Percentiles rank a stretch among this genome's conserved stretches.
phyloP scores from a whole-genome alignment of 2,113 vertebrate genomes.

The Chaetodon auriga region DNA sequence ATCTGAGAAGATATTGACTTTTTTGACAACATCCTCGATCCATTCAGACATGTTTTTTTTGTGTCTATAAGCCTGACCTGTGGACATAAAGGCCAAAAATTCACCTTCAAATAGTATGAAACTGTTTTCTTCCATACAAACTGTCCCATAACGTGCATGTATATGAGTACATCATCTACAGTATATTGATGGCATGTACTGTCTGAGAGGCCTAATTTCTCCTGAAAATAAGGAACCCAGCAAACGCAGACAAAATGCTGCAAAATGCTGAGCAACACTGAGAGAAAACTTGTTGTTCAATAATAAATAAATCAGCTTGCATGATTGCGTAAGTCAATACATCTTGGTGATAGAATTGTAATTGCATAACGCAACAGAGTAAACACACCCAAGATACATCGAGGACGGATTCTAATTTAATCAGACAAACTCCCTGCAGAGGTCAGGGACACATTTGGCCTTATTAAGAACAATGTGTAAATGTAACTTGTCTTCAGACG shows the following conservation, averaged over 20 bases:
- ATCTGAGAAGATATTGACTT: neutral
- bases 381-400: slow-evolving; percentile 15
- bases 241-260: neutral
- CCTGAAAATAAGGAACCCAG: too few species aligned
- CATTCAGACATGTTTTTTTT: too few species aligned
- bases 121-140: too few species aligned
- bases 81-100: too few species aligned
- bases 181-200: neutral
- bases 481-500: slow-evolving; percentile 8
- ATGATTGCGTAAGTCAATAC: slow-evolving; percentile 1
- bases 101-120: too few species aligned
- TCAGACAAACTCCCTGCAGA: slow-evolving; percentile 38
- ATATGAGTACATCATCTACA: too few species aligned
- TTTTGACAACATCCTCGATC: too few species aligned
- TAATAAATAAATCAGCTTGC: neutral
- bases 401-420: slow-evolving; percentile 37
- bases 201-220: neutral
- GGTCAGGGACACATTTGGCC: slow-evolving; percentile 54
- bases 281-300: neutral
- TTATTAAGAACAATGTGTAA: slow-evolving; percentile 39
- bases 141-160: too few species aligned
- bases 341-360: slow-evolving; percentile 16
- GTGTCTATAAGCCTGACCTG: too few species aligned
- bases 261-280: neutral
- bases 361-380: slow-evolving; percentile 11